These are phyloP conservation scores for Danaus plexippus DNA, from an alignment of 1,140 invertebrate genomes.

Conservation along the genomic window DNA sequence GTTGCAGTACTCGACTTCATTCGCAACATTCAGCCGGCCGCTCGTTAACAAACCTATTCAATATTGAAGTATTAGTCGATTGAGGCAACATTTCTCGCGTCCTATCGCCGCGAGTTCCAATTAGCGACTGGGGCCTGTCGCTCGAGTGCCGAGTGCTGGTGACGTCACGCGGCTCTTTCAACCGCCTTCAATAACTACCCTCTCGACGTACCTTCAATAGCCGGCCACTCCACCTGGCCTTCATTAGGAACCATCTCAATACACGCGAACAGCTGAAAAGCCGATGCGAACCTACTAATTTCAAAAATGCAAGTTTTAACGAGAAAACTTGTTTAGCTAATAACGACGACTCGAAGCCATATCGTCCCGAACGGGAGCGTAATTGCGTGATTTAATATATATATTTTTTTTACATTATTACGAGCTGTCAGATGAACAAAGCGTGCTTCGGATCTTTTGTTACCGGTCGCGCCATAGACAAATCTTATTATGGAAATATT, in stretches of 20 bases:
- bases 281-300: slow-evolving; percentile 54
- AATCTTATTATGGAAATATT: slow-evolving; percentile 72
- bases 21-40: slow-evolving; percentile 62
- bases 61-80: slow-evolving; percentile 69
- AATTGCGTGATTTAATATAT: slow-evolving; percentile 52
- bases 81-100: slow-evolving; percentile 66
- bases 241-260: slow-evolving; percentile 68
- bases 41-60: slow-evolving; percentile 70
- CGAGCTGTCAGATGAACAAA: slow-evolving; percentile 59
- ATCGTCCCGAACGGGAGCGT: slow-evolving; percentile 30
- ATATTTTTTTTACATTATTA: slow-evolving; percentile 54
- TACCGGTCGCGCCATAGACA: slow-evolving; percentile 64
- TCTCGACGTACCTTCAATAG: slow-evolving; percentile 65
- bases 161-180: slow-evolving; percentile 67
- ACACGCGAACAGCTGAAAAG: slow-evolving; percentile 57
- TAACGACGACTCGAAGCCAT: slow-evolving; percentile 33
- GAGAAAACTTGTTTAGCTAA: slow-evolving; percentile 66
- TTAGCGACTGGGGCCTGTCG: slow-evolving; percentile 66
- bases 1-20: slow-evolving; percentile 39
- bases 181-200: slow-evolving; percentile 67
- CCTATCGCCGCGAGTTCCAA: slow-evolving; percentile 67
- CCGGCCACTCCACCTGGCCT: slow-evolving; percentile 65
- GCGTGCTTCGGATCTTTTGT: slow-evolving; percentile 56
- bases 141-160: slow-evolving; percentile 62
- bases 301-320: slow-evolving; percentile 63